These are phyloP conservation scores for Baccha elongata DNA, from an alignment of 2,888 invertebrate genomes.

Conservation along the genomic window DNA sequence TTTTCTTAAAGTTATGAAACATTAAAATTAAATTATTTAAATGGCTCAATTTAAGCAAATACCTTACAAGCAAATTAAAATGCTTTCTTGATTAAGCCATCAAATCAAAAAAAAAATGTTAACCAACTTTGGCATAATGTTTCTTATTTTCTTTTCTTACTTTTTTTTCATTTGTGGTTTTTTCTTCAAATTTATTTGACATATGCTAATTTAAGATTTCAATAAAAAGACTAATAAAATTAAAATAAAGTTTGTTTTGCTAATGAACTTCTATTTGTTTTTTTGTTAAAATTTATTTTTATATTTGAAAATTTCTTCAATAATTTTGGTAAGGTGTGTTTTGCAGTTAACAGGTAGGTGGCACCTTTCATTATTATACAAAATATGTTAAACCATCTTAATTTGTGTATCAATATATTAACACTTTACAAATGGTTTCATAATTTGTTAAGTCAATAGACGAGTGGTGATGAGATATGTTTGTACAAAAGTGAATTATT, in stretches of 20 bases:
- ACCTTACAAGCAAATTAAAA: slow-evolving; percentile 7
- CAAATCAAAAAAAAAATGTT: not conserved
- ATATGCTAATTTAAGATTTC: slow-evolving; percentile 18
- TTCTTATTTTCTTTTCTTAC: not conserved
- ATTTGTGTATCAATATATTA: no score
- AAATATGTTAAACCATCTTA: no score
- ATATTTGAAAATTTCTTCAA: not conserved
- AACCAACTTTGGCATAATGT: slow-evolving; percentile 13
- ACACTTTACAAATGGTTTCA: no score
- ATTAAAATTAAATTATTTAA: not conserved
- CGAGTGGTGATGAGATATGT: not conserved
- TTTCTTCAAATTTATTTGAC: slow-evolving; percentile 45
- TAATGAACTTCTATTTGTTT: slow-evolving; percentile 39
- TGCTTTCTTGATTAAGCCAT: slow-evolving; percentile 16
- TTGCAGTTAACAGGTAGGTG: not conserved
- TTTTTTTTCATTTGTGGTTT: not conserved
- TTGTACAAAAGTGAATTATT: slow-evolving; percentile 1
- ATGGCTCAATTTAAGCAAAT: slow-evolving; percentile 21
- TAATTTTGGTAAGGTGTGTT: not conserved
- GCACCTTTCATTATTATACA: no score
- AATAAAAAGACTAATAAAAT: slow-evolving; percentile 7
- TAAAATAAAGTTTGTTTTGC: slow-evolving; percentile 35
- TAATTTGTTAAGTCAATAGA: no score
- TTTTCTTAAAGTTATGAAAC: not conserved
- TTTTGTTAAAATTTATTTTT: slow-evolving; percentile 23